phyloP scores from a whole-genome alignment of 2,888 invertebrate species.

The Oscheius onirici region DNA sequence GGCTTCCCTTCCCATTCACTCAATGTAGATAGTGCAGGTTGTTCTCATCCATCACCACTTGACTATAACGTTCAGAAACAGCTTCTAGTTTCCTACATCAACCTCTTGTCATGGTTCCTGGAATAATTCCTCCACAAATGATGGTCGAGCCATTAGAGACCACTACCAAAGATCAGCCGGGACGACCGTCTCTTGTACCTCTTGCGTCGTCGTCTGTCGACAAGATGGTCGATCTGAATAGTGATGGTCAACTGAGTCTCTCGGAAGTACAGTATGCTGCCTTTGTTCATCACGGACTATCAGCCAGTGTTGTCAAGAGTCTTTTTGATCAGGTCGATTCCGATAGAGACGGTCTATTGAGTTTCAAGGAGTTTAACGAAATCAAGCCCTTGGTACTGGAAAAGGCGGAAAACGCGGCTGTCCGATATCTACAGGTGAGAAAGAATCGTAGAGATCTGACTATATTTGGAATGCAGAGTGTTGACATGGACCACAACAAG shows the following conservation, averaged over 20 bases:
- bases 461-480: constrained; percentile 49
- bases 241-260: constrained; percentile 64
- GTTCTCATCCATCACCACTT: not conserved
- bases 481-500: constrained; percentile 65
- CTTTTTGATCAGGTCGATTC: constrained; percentile 64
- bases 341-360: constrained; percentile 45
- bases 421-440: constrained; percentile 33
- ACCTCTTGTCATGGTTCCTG: constrained; percentile 2
- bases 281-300: constrained; percentile 69
- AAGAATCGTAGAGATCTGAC: not conserved
- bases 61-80: too few species aligned
- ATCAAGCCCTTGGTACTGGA: constrained; percentile 67
- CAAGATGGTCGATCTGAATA: constrained; percentile 63
- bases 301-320: constrained; percentile 67
- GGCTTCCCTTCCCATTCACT: not conserved
- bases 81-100: not conserved
- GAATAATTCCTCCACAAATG: not conserved
- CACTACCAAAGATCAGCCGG: not conserved
- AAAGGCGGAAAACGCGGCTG: constrained; percentile 69
- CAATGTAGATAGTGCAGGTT: not conserved
- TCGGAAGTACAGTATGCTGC: constrained; percentile 69
- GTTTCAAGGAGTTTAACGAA: constrained; percentile 62
- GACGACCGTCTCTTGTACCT: not conserved
- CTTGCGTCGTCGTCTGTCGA: constrained; percentile 49
- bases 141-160: constrained; percentile 18